Evolutionary conservation across 1,140 invertebrate genomes (phyloP), one percentile per base, ranked within the genome.

Genomic region (Danaus plexippus): DNA sequence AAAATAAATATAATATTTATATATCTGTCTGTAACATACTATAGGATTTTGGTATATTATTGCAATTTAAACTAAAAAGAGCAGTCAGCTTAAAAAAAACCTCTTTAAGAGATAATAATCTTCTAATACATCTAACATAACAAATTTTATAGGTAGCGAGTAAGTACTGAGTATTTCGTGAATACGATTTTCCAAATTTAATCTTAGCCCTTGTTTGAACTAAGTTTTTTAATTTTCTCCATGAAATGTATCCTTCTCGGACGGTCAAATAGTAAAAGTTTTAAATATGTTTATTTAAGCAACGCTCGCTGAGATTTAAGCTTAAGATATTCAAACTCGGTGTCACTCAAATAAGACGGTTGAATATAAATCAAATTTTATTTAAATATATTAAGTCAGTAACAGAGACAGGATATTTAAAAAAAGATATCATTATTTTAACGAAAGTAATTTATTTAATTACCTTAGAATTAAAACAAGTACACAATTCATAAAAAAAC

Each of bases 171-270:
- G 22, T 32, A 32, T 6, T 32, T 3, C 1, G 22, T 32, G 22
- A 32, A 32, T 32, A 32, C 22, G 22, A 54, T 54, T 60, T 43
- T 46, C 47, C 59, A 49, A 53, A 57, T 49, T 55, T 60, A 55
- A 58, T 47, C 60, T 53, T 40, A 40, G 47, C 64, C 67, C 62
- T 69, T 73, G 71, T 77, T 75, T 77, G 67, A 64, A 67, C 63
- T 61, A 77, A 80, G 65, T 80, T 77, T 80, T 80, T 80, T 76
- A 76, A 77, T 76, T 73, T 76, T 69, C 67, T 70, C 61, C 59
- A 65, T 66, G 62, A 67, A 69, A 67, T 72, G 59, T 71, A 74
- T 75, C 70, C 66, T 67, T 69, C 63, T 71, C 65, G 68, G 68
- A 69, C 64, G 75, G 73, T 77, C 73, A 74, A 76, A 71, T 63